Evolutionary conservation across 53 echinoderm and acorn worm species (phyloP), one percentile per base, ranked within the genome.

Genomic region (Antedon mediterranea): DNA sequence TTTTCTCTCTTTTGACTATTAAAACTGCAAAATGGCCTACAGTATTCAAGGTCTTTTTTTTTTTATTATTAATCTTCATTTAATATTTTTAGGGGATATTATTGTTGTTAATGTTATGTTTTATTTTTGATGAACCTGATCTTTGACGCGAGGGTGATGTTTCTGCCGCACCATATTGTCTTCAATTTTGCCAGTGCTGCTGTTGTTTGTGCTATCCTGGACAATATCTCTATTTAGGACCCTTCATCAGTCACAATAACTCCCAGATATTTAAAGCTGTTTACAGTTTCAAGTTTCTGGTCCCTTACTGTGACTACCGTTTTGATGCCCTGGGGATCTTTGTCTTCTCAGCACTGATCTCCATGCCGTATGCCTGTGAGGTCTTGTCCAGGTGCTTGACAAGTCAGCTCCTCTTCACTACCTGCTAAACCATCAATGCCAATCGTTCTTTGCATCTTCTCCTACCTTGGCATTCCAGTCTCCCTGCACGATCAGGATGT

Each of bases 391-490:
- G 80, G 23, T 30, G 0, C 6, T 78, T 71, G 8, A 79, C 72
- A 28, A 82, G 30, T 72, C 18, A 79, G 77, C 32, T 88, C 88
- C 14, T 77, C 9, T 30, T 81, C 87, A 30, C 37, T 13, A 31
- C 87, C 79, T 13, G 43, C 85, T 30, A 80, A n/a, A n/a, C 85
- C 85, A 43, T 73, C 82, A 28, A 32, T 72, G 8, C 27, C 83
- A 85, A 76, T 73, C 28, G 3, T 28, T 81, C n/a, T 15, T 5
- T 0, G 71, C 83, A 83, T 83, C 84, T 1, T 43, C 34, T 32
- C 76, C 86, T 41, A 89, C 77, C 30, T 86, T 86, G 0, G 90
- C 81, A 73, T 84, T 86, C 83, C 83, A 86, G 31, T 89, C 84
- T 0, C 84, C 88, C 34, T 84, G 81, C 0, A 88, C 78, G 14